Percentiles rank a stretch among this genome's conserved stretches.
Conservation (phyloP, 2,113 vertebrate genomes). For the Scalopus aquaticus region DNA sequence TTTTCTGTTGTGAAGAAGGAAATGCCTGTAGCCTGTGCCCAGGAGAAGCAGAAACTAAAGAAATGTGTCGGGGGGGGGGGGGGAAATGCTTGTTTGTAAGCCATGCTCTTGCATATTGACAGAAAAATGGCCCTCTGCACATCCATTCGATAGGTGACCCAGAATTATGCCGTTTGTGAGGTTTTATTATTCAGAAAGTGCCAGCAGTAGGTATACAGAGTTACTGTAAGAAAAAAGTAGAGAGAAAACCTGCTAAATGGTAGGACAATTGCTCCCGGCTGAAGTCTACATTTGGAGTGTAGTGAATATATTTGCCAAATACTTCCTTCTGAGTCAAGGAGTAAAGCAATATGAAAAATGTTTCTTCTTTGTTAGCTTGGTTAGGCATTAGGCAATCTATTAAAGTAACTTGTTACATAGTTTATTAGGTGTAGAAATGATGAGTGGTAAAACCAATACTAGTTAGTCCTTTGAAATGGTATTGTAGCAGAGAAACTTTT, state of each 20-base stretch:
- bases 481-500: not conserved
- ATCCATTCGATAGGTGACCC: not conserved
- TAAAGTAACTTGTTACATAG: not conserved
- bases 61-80: not conserved
- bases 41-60: not conserved
- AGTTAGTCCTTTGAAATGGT: not conserved
- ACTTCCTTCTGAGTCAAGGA: not conserved
- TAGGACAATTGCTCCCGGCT: not conserved
- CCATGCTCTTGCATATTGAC: not conserved
- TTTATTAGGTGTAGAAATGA: not conserved
- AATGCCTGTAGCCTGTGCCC: not conserved
- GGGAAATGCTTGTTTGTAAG: not conserved
- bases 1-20: not conserved
- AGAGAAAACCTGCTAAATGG: not conserved
- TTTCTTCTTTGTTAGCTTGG: no score
- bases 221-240: not conserved
- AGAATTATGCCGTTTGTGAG: not conserved
- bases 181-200: not conserved
- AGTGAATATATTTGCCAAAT: not conserved
- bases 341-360: not conserved
- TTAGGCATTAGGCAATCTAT: not conserved
- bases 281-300: not conserved
- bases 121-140: not conserved
- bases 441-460: not conserved
- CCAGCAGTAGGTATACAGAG: not conserved